Conservation (phyloP, 2,888 invertebrate species). For the Nezara viridula region DNA sequence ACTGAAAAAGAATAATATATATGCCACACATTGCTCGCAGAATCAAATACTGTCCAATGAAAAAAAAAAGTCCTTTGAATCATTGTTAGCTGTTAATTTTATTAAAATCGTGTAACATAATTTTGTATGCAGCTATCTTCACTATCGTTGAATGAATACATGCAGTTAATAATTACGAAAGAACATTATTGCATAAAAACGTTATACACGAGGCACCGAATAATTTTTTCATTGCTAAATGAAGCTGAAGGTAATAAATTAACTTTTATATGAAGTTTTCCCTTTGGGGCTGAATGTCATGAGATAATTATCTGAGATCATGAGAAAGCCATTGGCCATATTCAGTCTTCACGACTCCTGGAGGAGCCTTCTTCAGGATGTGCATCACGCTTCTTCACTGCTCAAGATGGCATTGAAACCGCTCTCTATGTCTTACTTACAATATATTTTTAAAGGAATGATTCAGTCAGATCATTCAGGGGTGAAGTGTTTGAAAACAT, state of each 20-base stretch:
- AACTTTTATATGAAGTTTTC: neutral
- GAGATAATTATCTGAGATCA: conserved; percentile 32
- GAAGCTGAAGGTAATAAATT: conserved; percentile 4
- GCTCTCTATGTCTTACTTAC: neutral
- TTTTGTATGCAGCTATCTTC: neutral
- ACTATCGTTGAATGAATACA: neutral
- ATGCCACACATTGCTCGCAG: too few relatives aligned
- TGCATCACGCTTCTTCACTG: neutral
- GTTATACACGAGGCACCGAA: neutral
- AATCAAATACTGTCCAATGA: too few relatives aligned
- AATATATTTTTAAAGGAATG: conserved; percentile 11
- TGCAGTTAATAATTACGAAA: neutral
- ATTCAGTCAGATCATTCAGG: neutral
- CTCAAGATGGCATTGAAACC: neutral
- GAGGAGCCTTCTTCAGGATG: neutral
- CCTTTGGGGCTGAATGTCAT: neutral
- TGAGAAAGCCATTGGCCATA: conserved; percentile 10
- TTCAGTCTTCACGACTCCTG: conserved; percentile 21
- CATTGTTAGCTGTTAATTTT: too few relatives aligned
- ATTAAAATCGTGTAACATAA: neutral
- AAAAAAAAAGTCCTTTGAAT: too few relatives aligned
- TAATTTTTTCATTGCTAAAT: neutral
- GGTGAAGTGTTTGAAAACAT: neutral
- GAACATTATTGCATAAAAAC: neutral
- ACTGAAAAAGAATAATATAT: too few relatives aligned